A percentile compares a stretch with the other conserved stretches of the same genome.
phyloP scores from a whole-genome alignment of 1,140 invertebrate species.

The Hycleus phaleratus region DNA sequence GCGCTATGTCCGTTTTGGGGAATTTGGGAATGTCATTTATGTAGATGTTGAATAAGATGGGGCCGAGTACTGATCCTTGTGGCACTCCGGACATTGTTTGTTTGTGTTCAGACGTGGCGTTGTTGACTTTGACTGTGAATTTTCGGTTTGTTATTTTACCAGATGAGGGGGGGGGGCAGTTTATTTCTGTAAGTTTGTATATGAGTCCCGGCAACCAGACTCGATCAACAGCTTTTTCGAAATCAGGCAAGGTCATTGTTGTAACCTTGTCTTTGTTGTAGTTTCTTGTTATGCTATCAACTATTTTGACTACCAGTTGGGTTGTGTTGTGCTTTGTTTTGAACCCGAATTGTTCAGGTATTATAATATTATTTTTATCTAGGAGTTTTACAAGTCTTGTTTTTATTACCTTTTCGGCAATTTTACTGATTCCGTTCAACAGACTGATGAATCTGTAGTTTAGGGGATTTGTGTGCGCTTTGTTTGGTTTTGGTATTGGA shows the following conservation, averaged over 20 bases:
- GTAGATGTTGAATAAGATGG: constrained; percentile 22
- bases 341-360: constrained; percentile 25
- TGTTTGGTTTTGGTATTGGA: constrained; percentile 38
- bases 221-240: constrained; percentile 36
- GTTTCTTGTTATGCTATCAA: constrained; percentile 29
- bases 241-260: constrained; percentile 26
- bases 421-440: constrained; percentile 29
- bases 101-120: too few relatives aligned
- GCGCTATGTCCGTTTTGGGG: constrained; percentile 17
- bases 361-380: neutral
- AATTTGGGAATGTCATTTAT: constrained; percentile 23
- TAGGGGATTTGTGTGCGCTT: constrained; percentile 22
- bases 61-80: too few relatives aligned
- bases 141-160: constrained; percentile 22
- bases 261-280: constrained; percentile 28
- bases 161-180: constrained; percentile 16
- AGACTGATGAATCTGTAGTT: constrained; percentile 36
- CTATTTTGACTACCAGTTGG: constrained; percentile 36
- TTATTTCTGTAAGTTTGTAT: constrained; percentile 24
- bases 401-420: constrained; percentile 27
- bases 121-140: constrained; percentile 25
- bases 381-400: neutral
- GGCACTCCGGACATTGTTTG: too few relatives aligned
- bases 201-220: constrained; percentile 33
- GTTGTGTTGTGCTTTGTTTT: constrained; percentile 23